Conservation (phyloP, 1,140 invertebrate genomes). For the Drosophila pallidifrons region DNA sequence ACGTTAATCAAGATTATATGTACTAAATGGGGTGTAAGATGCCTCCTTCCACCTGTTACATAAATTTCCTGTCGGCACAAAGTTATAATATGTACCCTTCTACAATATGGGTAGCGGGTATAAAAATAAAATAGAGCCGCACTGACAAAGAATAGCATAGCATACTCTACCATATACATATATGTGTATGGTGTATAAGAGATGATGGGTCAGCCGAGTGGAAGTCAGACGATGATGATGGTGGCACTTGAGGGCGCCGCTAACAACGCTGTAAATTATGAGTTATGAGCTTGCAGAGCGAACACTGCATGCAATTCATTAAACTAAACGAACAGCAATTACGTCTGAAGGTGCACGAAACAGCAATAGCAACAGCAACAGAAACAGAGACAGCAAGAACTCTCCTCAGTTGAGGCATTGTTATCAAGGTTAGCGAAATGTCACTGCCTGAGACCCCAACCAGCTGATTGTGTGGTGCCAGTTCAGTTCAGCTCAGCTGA, state of each 20-base stretch:
- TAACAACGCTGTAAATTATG: conserved; percentile 37
- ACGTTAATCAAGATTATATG: too few species aligned
- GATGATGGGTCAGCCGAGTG: not conserved
- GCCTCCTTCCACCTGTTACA: too few species aligned
- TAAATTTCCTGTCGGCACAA: too few species aligned
- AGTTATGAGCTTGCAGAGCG: not conserved
- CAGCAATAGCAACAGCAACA: conserved; percentile 1
- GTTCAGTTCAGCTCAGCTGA: conserved; percentile 2
- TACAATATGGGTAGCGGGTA: too few species aligned
- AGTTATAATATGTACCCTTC: too few species aligned
- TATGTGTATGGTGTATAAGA: not conserved
- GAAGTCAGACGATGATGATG: not conserved
- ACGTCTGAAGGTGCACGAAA: conserved; percentile 40
- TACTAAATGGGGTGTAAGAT: too few species aligned
- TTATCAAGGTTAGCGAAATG: conserved; percentile 65
- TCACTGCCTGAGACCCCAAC: conserved; percentile 22
- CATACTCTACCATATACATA: not conserved
- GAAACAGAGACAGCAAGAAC: not conserved
- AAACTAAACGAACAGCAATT: conserved; percentile 61
- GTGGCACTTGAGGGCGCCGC: conserved; percentile 1
- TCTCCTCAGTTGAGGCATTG: not conserved
- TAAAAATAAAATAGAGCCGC: not conserved
- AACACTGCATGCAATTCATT: conserved; percentile 42
- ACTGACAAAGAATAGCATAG: conserved; percentile 16
- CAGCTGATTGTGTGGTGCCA: conserved; percentile 26